These are phyloP conservation scores for Protomyctophum bolini DNA, from an alignment of 2,113 vertebrate genomes.

Conservation along the genomic window DNA sequence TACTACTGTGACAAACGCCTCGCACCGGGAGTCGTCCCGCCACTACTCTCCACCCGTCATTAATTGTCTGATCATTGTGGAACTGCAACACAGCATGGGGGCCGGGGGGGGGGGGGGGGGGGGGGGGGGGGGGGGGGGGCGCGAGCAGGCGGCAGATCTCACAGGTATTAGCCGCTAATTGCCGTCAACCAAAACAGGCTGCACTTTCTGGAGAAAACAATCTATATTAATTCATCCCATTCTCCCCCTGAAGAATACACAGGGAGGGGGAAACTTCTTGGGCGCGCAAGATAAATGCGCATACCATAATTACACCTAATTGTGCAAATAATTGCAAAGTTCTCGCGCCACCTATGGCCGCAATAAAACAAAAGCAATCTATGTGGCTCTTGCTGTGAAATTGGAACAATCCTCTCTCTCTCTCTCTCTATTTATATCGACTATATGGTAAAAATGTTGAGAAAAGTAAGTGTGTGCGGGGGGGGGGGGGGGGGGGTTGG, in stretches of 20 bases:
- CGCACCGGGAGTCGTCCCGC: slow-evolving; percentile 45
- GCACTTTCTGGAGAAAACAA: slow-evolving; percentile 69
- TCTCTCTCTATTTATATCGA: slow-evolving; percentile 60
- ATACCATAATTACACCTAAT: slow-evolving; percentile 76
- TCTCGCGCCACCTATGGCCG: slow-evolving; percentile 58
- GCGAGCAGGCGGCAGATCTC: slow-evolving; percentile 58
- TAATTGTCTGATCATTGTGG: slow-evolving; percentile 68
- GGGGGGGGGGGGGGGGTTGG: slow-evolving; percentile 33
- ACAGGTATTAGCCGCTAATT: slow-evolving; percentile 75
- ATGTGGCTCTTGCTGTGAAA: slow-evolving; percentile 66
- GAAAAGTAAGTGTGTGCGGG: slow-evolving; percentile 33
- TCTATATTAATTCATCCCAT: slow-evolving; percentile 66
- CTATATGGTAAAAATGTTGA: slow-evolving; percentile 50
- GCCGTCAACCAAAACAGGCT: slow-evolving; percentile 63
- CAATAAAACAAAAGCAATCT: slow-evolving; percentile 71
- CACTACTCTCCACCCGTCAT: slow-evolving; percentile 64
- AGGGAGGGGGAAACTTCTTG: slow-evolving; percentile 49
- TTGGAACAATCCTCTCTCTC: slow-evolving; percentile 49
- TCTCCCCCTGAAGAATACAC: slow-evolving; percentile 50
- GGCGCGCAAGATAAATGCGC: slow-evolving; percentile 69
- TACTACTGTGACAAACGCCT: slow-evolving; percentile 43
- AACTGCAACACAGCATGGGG: slow-evolving; percentile 48
- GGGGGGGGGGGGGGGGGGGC: no score
- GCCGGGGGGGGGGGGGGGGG: no score
- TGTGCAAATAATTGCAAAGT: slow-evolving; percentile 76